A percentile compares a stretch with the other conserved stretches of the same genome.
Conservation (phyloP, 2,113 vertebrate genomes). For the Clarias magur region DNA sequence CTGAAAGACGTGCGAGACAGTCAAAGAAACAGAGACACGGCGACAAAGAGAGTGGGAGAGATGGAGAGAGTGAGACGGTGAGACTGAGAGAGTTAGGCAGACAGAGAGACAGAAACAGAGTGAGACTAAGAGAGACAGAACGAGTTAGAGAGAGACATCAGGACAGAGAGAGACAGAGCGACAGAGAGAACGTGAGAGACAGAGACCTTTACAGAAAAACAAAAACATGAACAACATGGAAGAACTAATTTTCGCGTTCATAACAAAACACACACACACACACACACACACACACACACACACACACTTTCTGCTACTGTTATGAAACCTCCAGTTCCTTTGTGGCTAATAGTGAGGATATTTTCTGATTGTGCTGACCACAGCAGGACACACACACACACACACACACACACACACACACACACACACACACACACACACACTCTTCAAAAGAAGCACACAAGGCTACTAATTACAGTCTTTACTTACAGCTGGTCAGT, state of each 20-base stretch:
- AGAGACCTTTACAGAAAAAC: not conserved
- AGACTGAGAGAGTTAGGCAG: no score
- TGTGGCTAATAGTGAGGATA: conserved; percentile 1
- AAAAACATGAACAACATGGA: not conserved
- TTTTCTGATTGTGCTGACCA: conserved; percentile 16
- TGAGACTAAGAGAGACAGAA: not conserved
- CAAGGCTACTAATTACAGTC: conserved; percentile 11
- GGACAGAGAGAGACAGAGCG: no score
- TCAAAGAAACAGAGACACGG: no score
- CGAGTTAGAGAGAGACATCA: no score
- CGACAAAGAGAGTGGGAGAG: no score
- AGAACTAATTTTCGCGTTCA: not conserved
- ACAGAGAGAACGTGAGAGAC: no score
- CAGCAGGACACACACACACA: not conserved
- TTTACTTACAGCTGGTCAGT: not conserved
- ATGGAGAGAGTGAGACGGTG: no score
- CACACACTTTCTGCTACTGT: not conserved
- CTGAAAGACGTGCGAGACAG: not conserved
- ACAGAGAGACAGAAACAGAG: not conserved
- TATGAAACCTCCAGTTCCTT: conserved; percentile 11
- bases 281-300: not conserved
- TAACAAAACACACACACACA: not conserved
- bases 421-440: conserved; percentile 2
- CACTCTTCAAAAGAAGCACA: not conserved
- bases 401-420: not conserved